Base-by-base conservation (phyloP, 2,888 invertebrate species). In the Sesia bembeciformis region DNA sequence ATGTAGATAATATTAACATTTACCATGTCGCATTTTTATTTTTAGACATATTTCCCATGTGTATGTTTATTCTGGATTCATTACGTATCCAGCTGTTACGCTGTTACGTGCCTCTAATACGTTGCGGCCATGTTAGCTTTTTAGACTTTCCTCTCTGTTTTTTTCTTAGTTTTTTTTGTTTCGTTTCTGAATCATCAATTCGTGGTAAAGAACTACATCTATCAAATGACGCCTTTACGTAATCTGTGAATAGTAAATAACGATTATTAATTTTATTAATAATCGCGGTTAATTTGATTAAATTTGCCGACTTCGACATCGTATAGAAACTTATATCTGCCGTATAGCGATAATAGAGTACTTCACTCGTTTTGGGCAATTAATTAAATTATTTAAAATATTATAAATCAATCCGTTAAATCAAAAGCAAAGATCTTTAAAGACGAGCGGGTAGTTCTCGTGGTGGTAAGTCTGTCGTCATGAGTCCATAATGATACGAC, bases 171-270 rank as follows among this genome's bases (percentile, higher is more conserved):
- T 42, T 42, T 6, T 5, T 42, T 42, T 6, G 42, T 42, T 42
- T 42, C 42, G 7, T 42, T 42, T 7, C 23, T 23, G 3, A 3
- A 7, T 61, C 53, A 50, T 61, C 61, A 6, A 73, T 59, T 3
- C 62, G 57, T 0, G 74, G 72, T 51, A 76, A 60, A 3, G 63
- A n/a, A n/a, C 52, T 42, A 55, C 80, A 78, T 5, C 59, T 59
- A 3, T 56, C 53, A 3, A 40, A 5, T 3, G 53, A 3, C 1
- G 65, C 60, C 62, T 68, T 72, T 4, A 52, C 54, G 41, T 62
- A 79, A 58, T 66, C 78, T 79, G 66, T 6, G 56, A 71, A 74
- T 51, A 39, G 38, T 49, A 60, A 55, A 38, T 40, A 38, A 51
- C 4, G 39, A 51, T 52, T 7, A 7, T 42, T 6, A 7, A 6